Evolutionary conservation across 92 coral and sea anemone species (phyloP), one percentile per base, ranked within the genome.

Genomic region (Hydrozoanthus gracilis): DNA sequence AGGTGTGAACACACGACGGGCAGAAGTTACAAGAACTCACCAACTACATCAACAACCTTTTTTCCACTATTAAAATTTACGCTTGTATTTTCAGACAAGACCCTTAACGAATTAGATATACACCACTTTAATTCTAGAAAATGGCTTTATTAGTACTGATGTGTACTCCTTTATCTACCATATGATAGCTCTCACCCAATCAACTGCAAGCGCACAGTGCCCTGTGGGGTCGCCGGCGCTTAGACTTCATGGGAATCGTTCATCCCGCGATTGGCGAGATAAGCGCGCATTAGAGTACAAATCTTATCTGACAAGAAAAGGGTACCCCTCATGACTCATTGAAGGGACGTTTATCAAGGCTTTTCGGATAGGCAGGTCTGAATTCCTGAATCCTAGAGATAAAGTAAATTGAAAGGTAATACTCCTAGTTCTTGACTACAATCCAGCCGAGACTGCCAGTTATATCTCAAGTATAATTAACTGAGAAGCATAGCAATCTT

Each of bases 21-120:
- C 73, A 73, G 17, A 86, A 86, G 55, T 68, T 86, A 44, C 79
- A 50, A 44, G 72, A 86, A 86, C 55, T 86, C 12, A 73, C 88
- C 27, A 39, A 8, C 13, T 86, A 51, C 55, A 54, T 86, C 39
- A 74, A 86, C 20, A 18, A 51, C 14, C 44, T 73, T 1, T 83
- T 2, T 68, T 46, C 78, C 7, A 83, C 79, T 12, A 83, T 83
- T 14, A 2, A 83, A 83, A 45, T 69, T 39, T 67, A 9, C 10
- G 65, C 65, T 83, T 2, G 87, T 83, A 4, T 67, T 47, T 67
- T 83, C 87, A 9, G 78, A 50, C 7, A 10, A 52, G 44, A 61
- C 58, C 8, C 64, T 83, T 10, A 83, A 83, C 54, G 87, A 66
- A 16, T 70, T 83, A 27, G 39, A 27, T 27, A 55, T 72, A 85